Percentiles rank a stretch among this genome's conserved stretches.
Evolutionary conservation across 2,888 invertebrate species (phyloP).

Genomic region (Blera fallax): DNA sequence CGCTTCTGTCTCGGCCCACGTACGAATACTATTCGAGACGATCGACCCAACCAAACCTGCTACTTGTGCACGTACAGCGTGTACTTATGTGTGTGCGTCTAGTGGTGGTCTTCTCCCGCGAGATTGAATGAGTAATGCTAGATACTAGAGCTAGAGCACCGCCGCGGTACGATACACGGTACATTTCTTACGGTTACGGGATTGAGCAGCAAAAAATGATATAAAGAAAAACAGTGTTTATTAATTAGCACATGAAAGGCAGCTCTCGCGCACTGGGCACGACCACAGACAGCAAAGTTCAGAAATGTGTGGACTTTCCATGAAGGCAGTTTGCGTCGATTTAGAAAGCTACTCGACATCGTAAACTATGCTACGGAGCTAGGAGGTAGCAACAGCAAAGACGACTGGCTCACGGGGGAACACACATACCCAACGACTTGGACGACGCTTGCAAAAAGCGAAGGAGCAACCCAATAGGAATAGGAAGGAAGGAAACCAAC

Average conservation of each 20-base stretch:
- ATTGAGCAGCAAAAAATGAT: constrained; percentile 40
- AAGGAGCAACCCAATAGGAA: constrained; percentile 49
- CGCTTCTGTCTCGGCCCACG: constrained; percentile 49
- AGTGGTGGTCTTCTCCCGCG: constrained; percentile 52
- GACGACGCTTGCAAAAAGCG: constrained; percentile 34
- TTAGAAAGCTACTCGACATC: constrained; percentile 41
- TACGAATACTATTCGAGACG: constrained; percentile 51
- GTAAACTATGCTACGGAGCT: constrained; percentile 42
- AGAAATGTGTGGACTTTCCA: constrained; percentile 53
- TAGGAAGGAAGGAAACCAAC: constrained; percentile 37
- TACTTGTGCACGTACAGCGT: constrained; percentile 50
- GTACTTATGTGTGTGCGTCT: constrained; percentile 37
- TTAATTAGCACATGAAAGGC: constrained; percentile 37
- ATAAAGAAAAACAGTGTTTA: constrained; percentile 24
- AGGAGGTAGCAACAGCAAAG: constrained; percentile 9
- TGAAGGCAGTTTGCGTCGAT: constrained; percentile 27
- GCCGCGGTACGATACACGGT: constrained; percentile 33
- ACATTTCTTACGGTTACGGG: constrained; percentile 47
- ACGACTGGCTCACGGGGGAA: not conserved
- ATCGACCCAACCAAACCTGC: constrained; percentile 51
- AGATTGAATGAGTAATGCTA: constrained; percentile 65
- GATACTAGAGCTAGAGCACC: constrained; percentile 42
- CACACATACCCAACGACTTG: constrained; percentile 18
- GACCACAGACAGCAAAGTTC: constrained; percentile 11
- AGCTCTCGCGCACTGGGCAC: constrained; percentile 5